Evolutionary conservation across 2,888 invertebrate genomes (phyloP).

Genomic region (Colostygia pectinataria): DNA sequence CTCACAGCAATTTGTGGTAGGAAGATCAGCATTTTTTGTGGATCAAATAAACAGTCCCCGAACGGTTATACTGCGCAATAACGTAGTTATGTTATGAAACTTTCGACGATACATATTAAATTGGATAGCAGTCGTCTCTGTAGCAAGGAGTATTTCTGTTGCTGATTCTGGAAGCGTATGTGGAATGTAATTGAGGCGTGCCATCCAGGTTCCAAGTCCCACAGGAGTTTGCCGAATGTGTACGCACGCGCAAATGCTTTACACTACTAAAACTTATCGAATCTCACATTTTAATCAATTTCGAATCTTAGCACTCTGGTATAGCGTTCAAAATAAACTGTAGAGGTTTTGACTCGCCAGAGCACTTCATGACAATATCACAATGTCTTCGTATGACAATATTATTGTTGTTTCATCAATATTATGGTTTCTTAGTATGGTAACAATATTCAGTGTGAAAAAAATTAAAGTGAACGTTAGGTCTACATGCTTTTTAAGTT

Average conservation of each 20-base stretch:
- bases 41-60: slow-evolving; percentile 26
- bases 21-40: slow-evolving; percentile 22
- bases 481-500: too few species aligned
- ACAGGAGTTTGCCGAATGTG: slow-evolving; percentile 47
- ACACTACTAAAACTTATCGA: slow-evolving; percentile 30
- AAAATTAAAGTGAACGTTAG: too few species aligned
- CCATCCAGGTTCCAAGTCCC: slow-evolving; percentile 55
- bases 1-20: slow-evolving; percentile 24
- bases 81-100: slow-evolving; percentile 35
- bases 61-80: slow-evolving; percentile 23
- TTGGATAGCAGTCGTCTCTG: slow-evolving; percentile 53
- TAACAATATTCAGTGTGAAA: too few species aligned
- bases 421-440: slow-evolving; percentile 17
- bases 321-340: slow-evolving; percentile 19
- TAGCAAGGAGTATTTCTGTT: slow-evolving; percentile 51
- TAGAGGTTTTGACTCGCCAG: slow-evolving; percentile 1
- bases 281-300: slow-evolving; percentile 18
- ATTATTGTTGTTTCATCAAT: slow-evolving; percentile 33
- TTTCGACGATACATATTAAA: slow-evolving; percentile 47
- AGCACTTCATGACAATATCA: slow-evolving; percentile 19
- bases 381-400: slow-evolving; percentile 28
- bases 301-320: slow-evolving; percentile 13
- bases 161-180: slow-evolving; percentile 60
- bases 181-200: slow-evolving; percentile 70
- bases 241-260: slow-evolving; percentile 47